Evolutionary conservation across 2,797 vertebrate species (phyloP).

Genomic region (Microctenopoma stevenorrisi): DNA sequence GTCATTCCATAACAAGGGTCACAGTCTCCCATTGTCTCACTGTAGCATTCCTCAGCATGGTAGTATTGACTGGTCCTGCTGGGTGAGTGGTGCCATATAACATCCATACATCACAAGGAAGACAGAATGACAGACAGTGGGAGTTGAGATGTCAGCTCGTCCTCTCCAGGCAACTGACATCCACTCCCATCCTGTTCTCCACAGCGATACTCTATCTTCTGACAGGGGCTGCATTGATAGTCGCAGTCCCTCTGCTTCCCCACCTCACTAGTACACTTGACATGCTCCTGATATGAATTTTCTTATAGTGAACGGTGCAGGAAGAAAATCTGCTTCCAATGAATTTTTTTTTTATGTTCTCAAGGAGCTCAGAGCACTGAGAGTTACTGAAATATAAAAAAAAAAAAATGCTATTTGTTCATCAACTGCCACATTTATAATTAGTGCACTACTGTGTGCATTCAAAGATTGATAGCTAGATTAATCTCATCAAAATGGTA

Average conservation of each 20-base stretch:
- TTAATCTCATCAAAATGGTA: constrained; percentile 80
- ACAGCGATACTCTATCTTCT: constrained; percentile 61
- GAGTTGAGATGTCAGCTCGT: constrained; percentile 74
- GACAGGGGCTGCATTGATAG: constrained; percentile 61
- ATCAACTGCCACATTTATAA: constrained; percentile 45
- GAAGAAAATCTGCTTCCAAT: constrained; percentile 30
- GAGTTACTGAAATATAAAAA: constrained; percentile 11
- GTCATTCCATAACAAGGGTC: constrained; percentile 77
- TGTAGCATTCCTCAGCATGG: constrained; percentile 56
- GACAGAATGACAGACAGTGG: constrained; percentile 77
- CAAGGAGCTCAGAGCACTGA: constrained; percentile 5
- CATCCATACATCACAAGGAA: constrained; percentile 77
- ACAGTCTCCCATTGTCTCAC: constrained; percentile 66
- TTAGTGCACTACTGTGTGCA: constrained; percentile 51
- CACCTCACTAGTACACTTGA: constrained; percentile 19
- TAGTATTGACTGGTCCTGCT: constrained; percentile 72
- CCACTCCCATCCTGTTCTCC: constrained; percentile 66
- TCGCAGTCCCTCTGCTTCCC: neutral
- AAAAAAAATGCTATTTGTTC: constrained; percentile 54
- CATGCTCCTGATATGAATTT: constrained; percentile 36
- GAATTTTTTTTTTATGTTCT: constrained; percentile 8
- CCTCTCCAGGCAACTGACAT: constrained; percentile 70
- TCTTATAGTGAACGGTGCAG: neutral
- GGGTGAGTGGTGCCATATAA: constrained; percentile 74
- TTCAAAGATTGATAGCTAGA: constrained; percentile 69